phyloP scores from a whole-genome alignment of 2,113 vertebrate species.

The Cynopterus brachyotis region DNA sequence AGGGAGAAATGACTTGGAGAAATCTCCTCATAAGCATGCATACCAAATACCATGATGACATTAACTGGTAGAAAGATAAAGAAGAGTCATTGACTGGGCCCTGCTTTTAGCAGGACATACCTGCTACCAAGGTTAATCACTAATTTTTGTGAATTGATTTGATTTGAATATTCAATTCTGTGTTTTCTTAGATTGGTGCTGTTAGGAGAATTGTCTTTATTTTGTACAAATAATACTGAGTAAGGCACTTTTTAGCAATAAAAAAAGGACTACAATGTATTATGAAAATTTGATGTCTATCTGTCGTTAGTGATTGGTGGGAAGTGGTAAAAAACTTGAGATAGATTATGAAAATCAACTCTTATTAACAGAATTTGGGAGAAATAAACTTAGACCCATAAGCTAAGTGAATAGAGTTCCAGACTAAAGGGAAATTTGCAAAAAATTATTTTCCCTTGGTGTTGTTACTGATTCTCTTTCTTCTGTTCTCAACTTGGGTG shows the following conservation, averaged over 20 bases:
- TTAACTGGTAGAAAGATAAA: background rate
- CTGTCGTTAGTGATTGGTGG: background rate
- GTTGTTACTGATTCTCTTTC: background rate
- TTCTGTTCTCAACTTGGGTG: background rate
- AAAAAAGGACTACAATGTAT: background rate
- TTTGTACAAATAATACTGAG: background rate
- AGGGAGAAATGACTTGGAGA: background rate
- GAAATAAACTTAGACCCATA: background rate
- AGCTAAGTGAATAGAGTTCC: background rate
- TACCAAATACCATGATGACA: background rate
- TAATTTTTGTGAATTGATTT: background rate
- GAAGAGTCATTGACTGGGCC: background rate
- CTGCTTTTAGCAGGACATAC: background rate
- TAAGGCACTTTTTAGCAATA: background rate
- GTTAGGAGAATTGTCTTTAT: background rate
- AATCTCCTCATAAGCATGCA: background rate
- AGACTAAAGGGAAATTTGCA: background rate
- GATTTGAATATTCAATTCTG: background rate
- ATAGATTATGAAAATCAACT: background rate
- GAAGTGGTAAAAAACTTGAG: background rate
- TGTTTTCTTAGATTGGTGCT: background rate
- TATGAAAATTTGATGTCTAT: background rate
- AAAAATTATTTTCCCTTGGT: background rate
- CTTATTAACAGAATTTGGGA: background rate
- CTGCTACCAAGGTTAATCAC: background rate